Base-by-base conservation (phyloP, 2,797 vertebrate genomes). In the Falco columbarius region DNA sequence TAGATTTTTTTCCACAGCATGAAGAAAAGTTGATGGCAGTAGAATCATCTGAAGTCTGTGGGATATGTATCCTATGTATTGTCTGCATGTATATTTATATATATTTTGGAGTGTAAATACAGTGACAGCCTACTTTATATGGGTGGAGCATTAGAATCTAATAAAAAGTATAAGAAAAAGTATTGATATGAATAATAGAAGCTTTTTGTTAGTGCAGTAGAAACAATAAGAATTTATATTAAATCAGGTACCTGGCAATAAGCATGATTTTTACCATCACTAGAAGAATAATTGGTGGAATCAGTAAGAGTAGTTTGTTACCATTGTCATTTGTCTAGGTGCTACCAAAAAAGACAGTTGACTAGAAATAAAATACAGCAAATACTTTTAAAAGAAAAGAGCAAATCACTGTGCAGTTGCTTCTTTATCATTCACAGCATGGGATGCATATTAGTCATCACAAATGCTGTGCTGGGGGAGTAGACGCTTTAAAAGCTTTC, bases 391-490 rank as follows among this genome's bases (percentile, higher is more conserved):
- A 90, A 79, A 79, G 63, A 95, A 86, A 94, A 90, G 54, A 93
- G 40, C n/a, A 96, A 97, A 90, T 89, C 90, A 91, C 47, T 40
- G 10, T 90, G 84, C 52, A 59, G 42, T 90, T 94, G 56, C 72
- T 93, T 93, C 68, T 95, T 94, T 94, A 86, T 96, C 81, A 93
- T 97, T 96, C 94, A 94, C 91, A 95, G 75, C 13, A 46, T 40
- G 58, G 79, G 40, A 86, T 89, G 46, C 68, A 90, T 89, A 85
- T 97, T 97, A 97, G 68, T 83, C 54, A 97, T 96, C 93, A 93
- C 94, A 96, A 95, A 82, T 82, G 74, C 76, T 96, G 55, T 85
- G 72, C 67, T 80, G 61, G 22, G 51, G 44, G 59, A 95, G 67
- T 71, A 86, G 86, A 54, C 55, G 68, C 55, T 85, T 93, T 86